Percentiles rank a stretch among this genome's conserved stretches.
Evolutionary conservation across 2,888 invertebrate species (phyloP).

Genomic region (Lucinisca nassula): DNA sequence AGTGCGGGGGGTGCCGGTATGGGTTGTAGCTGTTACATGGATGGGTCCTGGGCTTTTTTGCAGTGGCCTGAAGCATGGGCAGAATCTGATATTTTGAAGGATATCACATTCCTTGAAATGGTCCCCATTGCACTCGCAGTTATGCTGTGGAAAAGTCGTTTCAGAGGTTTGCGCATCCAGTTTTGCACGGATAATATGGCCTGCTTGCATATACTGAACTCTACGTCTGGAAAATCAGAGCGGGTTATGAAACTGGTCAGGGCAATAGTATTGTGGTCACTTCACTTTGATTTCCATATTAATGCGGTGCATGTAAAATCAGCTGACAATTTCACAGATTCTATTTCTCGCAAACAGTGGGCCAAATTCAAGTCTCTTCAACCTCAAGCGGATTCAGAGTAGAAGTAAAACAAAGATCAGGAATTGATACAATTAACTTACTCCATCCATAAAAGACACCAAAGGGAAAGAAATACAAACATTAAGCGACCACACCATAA

Average conservation of each 20-base stretch:
- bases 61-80: not conserved
- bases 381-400: not conserved
- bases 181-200: constrained; percentile 5
- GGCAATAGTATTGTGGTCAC: not conserved
- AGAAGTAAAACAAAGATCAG: too few relatives aligned
- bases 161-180: not conserved
- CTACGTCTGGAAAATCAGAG: not conserved
- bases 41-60: not conserved
- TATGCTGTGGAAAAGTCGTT: not conserved
- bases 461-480: too few relatives aligned
- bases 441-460: too few relatives aligned
- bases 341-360: constrained; percentile 10
- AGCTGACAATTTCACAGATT: constrained; percentile 5
- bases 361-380: not conserved
- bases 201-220: not conserved
- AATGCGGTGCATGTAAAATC: not conserved
- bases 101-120: constrained; percentile 6
- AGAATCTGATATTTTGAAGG: not conserved
- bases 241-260: constrained; percentile 6
- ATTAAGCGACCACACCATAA: too few relatives aligned
- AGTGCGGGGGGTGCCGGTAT: not conserved
- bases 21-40: constrained; percentile 5
- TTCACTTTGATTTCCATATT: not conserved
- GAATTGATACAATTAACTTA: too few relatives aligned
- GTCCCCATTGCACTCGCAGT: constrained; percentile 2